Evolutionary conservation across 2,888 invertebrate species (phyloP), one percentile per base, ranked within the genome.

Genomic region (Norana najaformis): DNA sequence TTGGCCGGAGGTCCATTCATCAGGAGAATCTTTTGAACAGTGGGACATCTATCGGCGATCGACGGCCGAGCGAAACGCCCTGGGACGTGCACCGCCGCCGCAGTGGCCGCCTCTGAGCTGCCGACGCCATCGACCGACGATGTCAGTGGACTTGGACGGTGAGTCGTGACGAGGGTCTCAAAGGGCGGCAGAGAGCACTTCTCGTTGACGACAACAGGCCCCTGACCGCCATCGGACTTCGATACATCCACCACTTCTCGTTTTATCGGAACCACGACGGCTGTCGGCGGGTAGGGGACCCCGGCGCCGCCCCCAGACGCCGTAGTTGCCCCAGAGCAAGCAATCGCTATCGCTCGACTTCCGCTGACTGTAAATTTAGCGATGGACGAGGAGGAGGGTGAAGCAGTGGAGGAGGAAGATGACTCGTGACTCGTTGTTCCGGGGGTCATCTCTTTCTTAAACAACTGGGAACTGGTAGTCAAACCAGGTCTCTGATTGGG

Each of bases 191-290:
- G 36, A 23, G 41, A 53, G 34, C 47, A 41, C 37, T 89, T 41
- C 47, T 53, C 53, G 18, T 38, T 38, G 18, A 2, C 14, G 18
- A 4, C 34, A 36, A 36, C 13, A 5, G 53, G 16, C 23, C n/a
- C 23, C 82, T 34, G 82, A 30, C 36, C 37, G 6, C 34, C 35
- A 18, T 35, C 37, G 3, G 36, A 20, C 35, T 35, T 85, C 85
- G 85, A 85, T 18, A 47, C 36, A 37, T 53, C 89, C 16, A 36
- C 34, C 34, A 34, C 37, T 35, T 89, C 89, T 82, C 91, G 90
- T 47, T 91, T 91, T n/a, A 91, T 90, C 30, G 91, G 91, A 38
- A 89, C 89, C 11, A 91, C 90, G 38, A 91, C 88, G 30, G 91
- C 91, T 23, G 91, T 91, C 14, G 91, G 90, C 16, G 89, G 88